Evolutionary conservation across 2,888 invertebrate species (phyloP).

Genomic region (Pyrrhia umbra): DNA sequence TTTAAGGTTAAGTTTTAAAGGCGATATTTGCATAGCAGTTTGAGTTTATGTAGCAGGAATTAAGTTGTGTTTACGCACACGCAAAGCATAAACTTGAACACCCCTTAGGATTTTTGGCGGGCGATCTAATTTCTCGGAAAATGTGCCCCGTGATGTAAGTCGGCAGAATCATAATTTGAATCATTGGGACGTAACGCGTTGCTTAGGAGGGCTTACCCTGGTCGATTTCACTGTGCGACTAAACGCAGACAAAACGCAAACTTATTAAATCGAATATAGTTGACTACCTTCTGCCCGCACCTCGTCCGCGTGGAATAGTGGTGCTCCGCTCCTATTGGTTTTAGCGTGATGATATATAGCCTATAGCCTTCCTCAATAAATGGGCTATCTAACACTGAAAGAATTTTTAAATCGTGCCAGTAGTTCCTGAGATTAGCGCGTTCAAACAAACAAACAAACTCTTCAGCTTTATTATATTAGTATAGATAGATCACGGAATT

Average conservation of each 20-base stretch:
- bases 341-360: too few relatives aligned
- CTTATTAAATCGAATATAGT: neutral
- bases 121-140: conserved; percentile 83
- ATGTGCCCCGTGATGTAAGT: conserved; percentile 83
- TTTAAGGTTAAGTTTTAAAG: conserved; percentile 18
- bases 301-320: too few relatives aligned
- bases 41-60: neutral
- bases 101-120: conserved; percentile 71
- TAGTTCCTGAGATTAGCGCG: too few relatives aligned
- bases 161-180: conserved; percentile 82
- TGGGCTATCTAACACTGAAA: too few relatives aligned
- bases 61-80: conserved; percentile 65
- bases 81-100: conserved; percentile 69
- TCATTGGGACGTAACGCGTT: conserved; percentile 71
- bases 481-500: too few relatives aligned
- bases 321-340: too few relatives aligned
- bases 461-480: too few relatives aligned
- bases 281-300: too few relatives aligned
- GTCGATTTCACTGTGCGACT: conserved; percentile 28
- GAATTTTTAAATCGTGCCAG: too few relatives aligned
- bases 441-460: too few relatives aligned
- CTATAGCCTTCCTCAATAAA: too few relatives aligned
- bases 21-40: conserved; percentile 5
- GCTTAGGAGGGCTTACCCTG: conserved; percentile 53
- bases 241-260: neutral